Conservation (phyloP, 2,797 vertebrate genomes). For the Rhynchotus rufescens region DNA sequence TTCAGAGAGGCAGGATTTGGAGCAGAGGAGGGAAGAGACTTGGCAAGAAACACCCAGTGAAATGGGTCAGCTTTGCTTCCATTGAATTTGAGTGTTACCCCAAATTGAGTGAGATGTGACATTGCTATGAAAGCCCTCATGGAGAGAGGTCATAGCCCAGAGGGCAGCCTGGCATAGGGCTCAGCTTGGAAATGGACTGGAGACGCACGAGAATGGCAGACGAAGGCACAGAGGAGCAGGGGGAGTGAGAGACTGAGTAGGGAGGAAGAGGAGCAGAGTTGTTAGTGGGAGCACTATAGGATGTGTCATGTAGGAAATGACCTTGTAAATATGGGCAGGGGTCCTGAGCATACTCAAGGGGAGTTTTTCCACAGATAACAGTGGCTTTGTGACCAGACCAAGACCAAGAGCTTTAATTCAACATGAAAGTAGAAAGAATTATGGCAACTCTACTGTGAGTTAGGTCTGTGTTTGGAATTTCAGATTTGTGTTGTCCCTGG, state of each 20-base stretch:
- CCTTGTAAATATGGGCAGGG: neutral
- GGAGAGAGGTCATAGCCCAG: neutral
- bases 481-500: neutral
- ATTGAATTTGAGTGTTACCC: neutral
- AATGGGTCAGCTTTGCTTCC: neutral
- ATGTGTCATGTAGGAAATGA: neutral
- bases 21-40: neutral
- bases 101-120: neutral
- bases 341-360: neutral
- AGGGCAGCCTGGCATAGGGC: neutral
- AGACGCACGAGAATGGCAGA: fast-evolving
- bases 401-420: neutral
- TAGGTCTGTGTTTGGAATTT: neutral
- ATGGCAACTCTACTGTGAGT: neutral
- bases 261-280: neutral
- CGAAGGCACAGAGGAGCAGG: neutral
- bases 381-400: neutral
- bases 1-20: neutral
- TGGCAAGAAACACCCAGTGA: neutral
- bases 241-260: neutral
- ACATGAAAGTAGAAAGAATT: neutral
- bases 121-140: neutral
- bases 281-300: neutral
- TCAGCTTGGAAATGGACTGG: neutral
- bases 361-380: neutral